phyloP scores from a whole-genome alignment of 2,797 vertebrate genomes.

The Sarcophilus harrisii region DNA sequence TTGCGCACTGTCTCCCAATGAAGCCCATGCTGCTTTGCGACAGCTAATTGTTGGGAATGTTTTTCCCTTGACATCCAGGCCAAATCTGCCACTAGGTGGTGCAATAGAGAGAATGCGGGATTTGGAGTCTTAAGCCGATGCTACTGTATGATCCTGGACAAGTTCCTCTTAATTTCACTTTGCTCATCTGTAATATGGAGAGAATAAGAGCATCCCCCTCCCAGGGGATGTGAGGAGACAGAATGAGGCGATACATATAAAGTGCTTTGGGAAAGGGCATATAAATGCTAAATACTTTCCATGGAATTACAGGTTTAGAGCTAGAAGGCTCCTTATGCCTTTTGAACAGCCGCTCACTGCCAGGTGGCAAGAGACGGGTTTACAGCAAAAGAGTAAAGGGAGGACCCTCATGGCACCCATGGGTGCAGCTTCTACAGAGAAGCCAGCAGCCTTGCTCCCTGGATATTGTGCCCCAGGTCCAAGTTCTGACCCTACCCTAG shows the following conservation, averaged over 20 bases:
- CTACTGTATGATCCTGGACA: background rate
- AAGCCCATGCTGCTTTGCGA: background rate
- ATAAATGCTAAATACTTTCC: background rate
- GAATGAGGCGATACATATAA: background rate
- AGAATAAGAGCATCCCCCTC: background rate
- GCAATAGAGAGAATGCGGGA: background rate
- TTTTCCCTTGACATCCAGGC: background rate
- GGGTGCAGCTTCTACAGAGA: background rate
- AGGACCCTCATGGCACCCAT: too few species aligned
- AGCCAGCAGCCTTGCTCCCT: background rate
- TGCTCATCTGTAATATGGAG: background rate
- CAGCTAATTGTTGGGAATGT: background rate
- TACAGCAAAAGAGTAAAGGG: too few species aligned
- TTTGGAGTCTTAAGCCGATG: background rate
- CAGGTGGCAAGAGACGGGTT: background rate
- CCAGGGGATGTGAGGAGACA: background rate
- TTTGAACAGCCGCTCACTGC: background rate
- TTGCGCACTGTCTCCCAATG: background rate
- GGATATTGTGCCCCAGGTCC: background rate
- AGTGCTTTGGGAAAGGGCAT: background rate
- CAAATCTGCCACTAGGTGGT: background rate
- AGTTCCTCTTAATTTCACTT: background rate
- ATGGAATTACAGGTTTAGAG: background rate
- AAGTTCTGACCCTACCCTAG: background rate
- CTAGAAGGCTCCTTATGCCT: background rate